Percentiles rank a stretch among this genome's conserved stretches.
These are phyloP conservation scores for Yponomeuta cagnagella DNA, from an alignment of 2,888 invertebrate genomes.

Conservation along the genomic window DNA sequence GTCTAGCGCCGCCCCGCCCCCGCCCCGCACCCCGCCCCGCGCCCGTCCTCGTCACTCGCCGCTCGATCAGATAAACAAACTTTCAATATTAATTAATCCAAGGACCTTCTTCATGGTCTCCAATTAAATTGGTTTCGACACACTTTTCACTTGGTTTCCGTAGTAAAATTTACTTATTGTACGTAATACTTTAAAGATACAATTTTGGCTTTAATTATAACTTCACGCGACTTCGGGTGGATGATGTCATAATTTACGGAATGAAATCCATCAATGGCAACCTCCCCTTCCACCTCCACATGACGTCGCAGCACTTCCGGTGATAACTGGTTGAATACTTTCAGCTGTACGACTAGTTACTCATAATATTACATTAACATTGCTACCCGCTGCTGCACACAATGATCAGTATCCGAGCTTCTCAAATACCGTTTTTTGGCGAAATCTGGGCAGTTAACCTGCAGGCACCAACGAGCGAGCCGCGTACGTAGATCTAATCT, in stretches of 20 bases:
- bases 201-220: too few relatives aligned
- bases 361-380: neutral
- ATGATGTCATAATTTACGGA: too few relatives aligned
- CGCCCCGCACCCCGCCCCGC: neutral
- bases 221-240: too few relatives aligned
- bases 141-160: neutral
- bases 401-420: neutral
- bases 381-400: neutral
- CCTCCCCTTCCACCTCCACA: too few relatives aligned
- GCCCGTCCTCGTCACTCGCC: neutral
- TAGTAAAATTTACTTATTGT: neutral
- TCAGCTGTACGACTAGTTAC: too few relatives aligned
- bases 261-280: too few relatives aligned
- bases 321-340: too few relatives aligned
- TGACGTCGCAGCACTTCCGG: too few relatives aligned
- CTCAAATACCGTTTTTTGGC: neutral
- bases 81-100: slow-evolving; percentile 5
- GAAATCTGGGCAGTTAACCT: neutral
- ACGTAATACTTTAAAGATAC: too few relatives aligned
- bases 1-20: neutral
- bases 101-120: neutral
- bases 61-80: slow-evolving; percentile 10
- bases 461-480: neutral
- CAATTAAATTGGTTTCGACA: neutral
- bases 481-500: neutral